Evolutionary conservation across 2,797 vertebrate species (phyloP), one percentile per base, ranked within the genome.

Genomic region (Pseudomugil tenellus): DNA sequence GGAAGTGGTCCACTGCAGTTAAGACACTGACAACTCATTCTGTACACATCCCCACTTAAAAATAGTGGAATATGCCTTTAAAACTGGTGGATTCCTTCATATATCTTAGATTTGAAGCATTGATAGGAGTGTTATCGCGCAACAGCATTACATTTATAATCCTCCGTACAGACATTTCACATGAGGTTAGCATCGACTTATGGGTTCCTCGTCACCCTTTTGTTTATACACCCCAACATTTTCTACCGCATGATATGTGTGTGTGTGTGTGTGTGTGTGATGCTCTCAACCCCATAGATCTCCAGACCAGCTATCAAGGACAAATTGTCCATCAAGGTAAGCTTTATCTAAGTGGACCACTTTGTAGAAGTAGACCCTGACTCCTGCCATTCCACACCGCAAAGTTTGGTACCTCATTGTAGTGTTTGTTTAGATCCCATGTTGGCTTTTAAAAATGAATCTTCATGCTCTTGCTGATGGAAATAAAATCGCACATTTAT

Each of bases 291-390:
- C 89, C 89, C 89, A 84, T 91, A 95, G 92, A 94, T 95, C 90
- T 87, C 91, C 91, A 93, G 93, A 93, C 66, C 92, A 88, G 81
- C 91, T 76, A 89, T 94, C 91, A 93, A 93, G 89, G 93, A 92
- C 91, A 93, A 92, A 94, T 92, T 94, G 90, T 93, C 91, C 85
- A 86, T 93, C 67, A 94, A 94, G 93, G 92, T 94, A 94, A 94
- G 93, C 84, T 9, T 81, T 72, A 76, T 79, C 65, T 56, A 63
- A 80, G 74, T 69, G 79, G 83, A 84, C 63, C 69, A 67, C 52
- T 63, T 46, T 9, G 69, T 91, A 90, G 81, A 85, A 68, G 59
- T 90, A 91, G 89, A 80, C 57, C 78, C 77, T 56, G 37, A 34
- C 26, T 77, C 69, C 63, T 63, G 58, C 67, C 83, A 65, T 67